A percentile compares a stretch with the other conserved stretches of the same genome.
These are phyloP conservation scores for Styela clava DNA, from an alignment of 23 tunicate genomes.

Conservation along the genomic window DNA sequence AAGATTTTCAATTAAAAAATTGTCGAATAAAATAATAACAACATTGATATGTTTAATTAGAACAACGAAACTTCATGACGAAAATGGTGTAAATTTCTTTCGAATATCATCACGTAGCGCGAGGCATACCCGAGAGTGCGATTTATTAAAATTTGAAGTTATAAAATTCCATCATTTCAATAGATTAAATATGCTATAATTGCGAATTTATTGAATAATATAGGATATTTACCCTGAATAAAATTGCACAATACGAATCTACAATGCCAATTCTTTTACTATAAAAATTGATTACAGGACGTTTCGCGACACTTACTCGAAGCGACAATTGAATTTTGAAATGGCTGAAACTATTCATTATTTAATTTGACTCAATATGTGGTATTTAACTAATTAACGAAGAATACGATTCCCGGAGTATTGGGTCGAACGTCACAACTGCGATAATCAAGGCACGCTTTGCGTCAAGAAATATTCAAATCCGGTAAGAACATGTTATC, in stretches of 20 bases:
- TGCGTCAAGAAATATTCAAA: neutral
- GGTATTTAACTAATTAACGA: neutral
- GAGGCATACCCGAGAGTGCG: neutral
- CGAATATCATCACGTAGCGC: neutral
- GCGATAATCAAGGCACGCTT: neutral
- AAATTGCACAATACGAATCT: too few species aligned
- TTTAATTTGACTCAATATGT: neutral
- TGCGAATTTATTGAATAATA: too few species aligned
- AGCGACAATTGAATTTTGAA: neutral
- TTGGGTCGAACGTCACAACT: neutral
- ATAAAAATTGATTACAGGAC: too few species aligned
- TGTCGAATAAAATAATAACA: neutral
- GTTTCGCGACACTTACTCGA: too few species aligned
- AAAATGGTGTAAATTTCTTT: neutral
- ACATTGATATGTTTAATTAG: too few species aligned
- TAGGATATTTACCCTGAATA: too few species aligned
- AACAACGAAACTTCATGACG: neutral
- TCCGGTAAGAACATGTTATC: neutral
- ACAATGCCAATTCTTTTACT: too few species aligned
- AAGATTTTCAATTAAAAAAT: neutral
- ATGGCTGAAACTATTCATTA: neutral
- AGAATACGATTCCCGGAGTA: neutral
- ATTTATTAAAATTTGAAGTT: too few species aligned
- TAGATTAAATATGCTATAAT: too few species aligned
- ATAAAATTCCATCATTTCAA: too few species aligned